phyloP scores from a whole-genome alignment of 2,888 invertebrate species.

The Tetheella fluctuosa region DNA sequence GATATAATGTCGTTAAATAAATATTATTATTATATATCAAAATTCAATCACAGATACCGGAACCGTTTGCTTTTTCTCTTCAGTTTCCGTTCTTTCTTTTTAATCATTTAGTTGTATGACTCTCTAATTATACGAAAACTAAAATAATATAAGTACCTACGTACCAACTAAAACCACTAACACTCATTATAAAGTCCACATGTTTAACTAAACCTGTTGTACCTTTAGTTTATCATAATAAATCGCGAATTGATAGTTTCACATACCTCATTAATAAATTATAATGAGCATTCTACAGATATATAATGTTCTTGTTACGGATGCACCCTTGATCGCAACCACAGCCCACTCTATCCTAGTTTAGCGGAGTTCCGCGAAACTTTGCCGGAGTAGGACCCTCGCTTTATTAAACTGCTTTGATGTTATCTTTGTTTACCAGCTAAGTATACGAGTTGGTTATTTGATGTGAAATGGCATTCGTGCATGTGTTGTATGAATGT shows the following conservation, averaged over 20 bases:
- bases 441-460: background rate
- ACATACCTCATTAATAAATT: background rate
- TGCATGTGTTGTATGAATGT: background rate
- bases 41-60: no score
- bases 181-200: no score
- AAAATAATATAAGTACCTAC: no score
- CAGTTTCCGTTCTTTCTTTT: no score
- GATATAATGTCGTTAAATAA: no score
- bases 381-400: conserved; percentile 29
- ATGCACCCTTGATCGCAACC: conserved; percentile 37
- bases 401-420: conserved; percentile 45
- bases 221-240: background rate
- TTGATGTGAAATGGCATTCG: conserved; percentile 6
- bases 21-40: no score
- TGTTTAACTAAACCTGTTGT: background rate
- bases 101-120: no score
- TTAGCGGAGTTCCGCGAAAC: conserved; percentile 34
- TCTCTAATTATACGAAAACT: no score
- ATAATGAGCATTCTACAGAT: conserved; percentile 2
- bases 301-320: conserved; percentile 15
- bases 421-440: conserved; percentile 35
- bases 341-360: conserved; percentile 18
- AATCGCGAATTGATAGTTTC: background rate
- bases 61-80: no score
- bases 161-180: no score